These are phyloP conservation scores for Corella eumyota DNA, from an alignment of 23 tunicate species.

Conservation along the genomic window DNA sequence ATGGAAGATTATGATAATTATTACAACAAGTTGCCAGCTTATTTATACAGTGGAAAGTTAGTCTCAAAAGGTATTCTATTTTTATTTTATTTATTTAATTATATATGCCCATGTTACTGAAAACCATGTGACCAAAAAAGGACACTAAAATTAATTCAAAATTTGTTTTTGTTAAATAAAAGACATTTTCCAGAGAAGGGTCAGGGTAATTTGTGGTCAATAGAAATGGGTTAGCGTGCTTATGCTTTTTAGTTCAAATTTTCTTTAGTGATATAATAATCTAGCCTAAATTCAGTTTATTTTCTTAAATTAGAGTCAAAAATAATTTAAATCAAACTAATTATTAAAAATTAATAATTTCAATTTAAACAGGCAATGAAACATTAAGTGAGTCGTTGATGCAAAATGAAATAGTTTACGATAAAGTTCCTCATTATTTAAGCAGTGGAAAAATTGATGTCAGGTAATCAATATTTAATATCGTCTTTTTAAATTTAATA, in stretches of 20 bases:
- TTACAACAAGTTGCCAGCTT: background rate
- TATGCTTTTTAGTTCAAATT: background rate
- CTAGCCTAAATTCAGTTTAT: background rate
- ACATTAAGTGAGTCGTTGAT: too few relatives aligned
- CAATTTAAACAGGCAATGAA: too few relatives aligned
- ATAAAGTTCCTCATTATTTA: constrained; percentile 78
- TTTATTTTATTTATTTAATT: background rate
- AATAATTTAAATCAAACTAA: background rate
- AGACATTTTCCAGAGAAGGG: too few relatives aligned
- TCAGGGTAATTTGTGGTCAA: too few relatives aligned
- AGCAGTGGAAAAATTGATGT: constrained; percentile 53
- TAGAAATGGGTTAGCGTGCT: too few relatives aligned
- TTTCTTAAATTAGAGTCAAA: background rate
- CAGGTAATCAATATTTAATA: too few relatives aligned
- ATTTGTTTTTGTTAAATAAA: too few relatives aligned
- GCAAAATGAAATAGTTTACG: constrained; percentile 18
- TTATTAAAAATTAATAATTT: background rate
- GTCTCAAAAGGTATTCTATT: background rate
- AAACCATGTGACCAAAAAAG: background rate
- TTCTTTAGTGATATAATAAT: background rate
- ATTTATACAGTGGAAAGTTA: background rate
- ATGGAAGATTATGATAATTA: background rate
- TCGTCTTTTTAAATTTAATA: too few relatives aligned
- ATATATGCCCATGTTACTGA: background rate
- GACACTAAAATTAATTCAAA: background rate